A percentile compares a stretch with the other conserved stretches of the same genome.
These are phyloP conservation scores for Tachysurus fulvidraco DNA, from an alignment of 2,113 vertebrate genomes.

Conservation along the genomic window DNA sequence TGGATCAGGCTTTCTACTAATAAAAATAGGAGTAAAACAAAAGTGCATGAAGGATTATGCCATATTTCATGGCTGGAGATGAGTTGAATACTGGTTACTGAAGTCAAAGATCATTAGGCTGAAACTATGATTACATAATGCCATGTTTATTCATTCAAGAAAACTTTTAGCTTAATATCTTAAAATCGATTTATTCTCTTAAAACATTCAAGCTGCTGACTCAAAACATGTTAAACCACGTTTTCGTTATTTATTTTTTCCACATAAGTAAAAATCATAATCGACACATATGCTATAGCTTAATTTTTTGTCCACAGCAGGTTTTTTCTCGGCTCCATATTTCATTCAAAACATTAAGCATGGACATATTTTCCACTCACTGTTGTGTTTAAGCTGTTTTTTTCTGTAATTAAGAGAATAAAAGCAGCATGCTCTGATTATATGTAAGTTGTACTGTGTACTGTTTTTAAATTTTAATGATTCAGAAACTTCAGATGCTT, in stretches of 20 bases:
- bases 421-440: not conserved
- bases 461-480: not conserved
- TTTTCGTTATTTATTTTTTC: not conserved
- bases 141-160: not conserved
- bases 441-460: not conserved
- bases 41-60: not conserved
- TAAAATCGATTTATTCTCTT: not conserved
- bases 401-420: not conserved
- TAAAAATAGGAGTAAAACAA: not conserved
- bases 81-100: not conserved
- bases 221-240: not conserved
- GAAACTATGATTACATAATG: not conserved
- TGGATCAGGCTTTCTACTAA: not conserved
- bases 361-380: not conserved
- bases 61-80: slow-evolving; percentile 1
- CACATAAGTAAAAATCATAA: not conserved
- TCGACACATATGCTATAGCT: not conserved
- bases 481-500: not conserved
- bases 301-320: not conserved
- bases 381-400: not conserved
- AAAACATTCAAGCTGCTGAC: not conserved
- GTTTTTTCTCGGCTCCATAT: not conserved
- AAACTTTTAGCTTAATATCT: not conserved
- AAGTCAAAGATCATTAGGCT: not conserved
- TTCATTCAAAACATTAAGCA: not conserved